These are phyloP conservation scores for Fragum whitleyi DNA, from an alignment of 2,888 invertebrate species.

Conservation along the genomic window DNA sequence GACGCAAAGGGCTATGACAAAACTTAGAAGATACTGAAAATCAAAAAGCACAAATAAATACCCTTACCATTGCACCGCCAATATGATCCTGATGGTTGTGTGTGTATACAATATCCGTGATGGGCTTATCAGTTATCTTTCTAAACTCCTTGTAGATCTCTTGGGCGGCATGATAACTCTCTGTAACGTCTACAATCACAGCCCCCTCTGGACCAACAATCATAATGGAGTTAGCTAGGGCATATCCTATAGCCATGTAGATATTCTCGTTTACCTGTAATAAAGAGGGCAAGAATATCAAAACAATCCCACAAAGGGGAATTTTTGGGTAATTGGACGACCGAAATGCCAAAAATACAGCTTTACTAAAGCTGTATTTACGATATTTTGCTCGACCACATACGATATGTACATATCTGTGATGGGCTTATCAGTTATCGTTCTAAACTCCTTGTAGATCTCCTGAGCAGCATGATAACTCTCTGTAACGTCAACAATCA, in stretches of 20 bases:
- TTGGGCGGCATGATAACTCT: slow-evolving; percentile 71
- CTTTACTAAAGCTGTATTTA: no score
- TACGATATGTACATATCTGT: slow-evolving; percentile 68
- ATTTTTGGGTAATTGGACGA: no score
- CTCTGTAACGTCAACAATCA: slow-evolving; percentile 82
- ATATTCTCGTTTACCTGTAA: slow-evolving; percentile 77
- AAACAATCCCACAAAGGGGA: no score
- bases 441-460: slow-evolving; percentile 74
- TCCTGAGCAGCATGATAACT: slow-evolving; percentile 69
- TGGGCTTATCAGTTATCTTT: slow-evolving; percentile 73
- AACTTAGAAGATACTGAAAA: no score
- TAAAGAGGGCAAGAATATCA: slow-evolving; percentile 3
- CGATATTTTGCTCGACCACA: no score
- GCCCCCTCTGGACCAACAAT: slow-evolving; percentile 77
- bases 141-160: slow-evolving; percentile 74
- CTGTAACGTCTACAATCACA: slow-evolving; percentile 81
- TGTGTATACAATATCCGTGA: slow-evolving; percentile 79
- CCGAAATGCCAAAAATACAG: no score
- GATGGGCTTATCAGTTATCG: slow-evolving; percentile 74
- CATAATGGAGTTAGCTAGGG: slow-evolving; percentile 78
- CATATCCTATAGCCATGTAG: slow-evolving; percentile 79
- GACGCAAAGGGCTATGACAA: no score
- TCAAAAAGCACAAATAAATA: no score
- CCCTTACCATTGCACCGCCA: slow-evolving; percentile 73
- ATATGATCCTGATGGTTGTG: slow-evolving; percentile 81